Percentiles rank a stretch among this genome's conserved stretches.
Conservation (phyloP, 2,113 vertebrate genomes). For the Marmota monax region DNA sequence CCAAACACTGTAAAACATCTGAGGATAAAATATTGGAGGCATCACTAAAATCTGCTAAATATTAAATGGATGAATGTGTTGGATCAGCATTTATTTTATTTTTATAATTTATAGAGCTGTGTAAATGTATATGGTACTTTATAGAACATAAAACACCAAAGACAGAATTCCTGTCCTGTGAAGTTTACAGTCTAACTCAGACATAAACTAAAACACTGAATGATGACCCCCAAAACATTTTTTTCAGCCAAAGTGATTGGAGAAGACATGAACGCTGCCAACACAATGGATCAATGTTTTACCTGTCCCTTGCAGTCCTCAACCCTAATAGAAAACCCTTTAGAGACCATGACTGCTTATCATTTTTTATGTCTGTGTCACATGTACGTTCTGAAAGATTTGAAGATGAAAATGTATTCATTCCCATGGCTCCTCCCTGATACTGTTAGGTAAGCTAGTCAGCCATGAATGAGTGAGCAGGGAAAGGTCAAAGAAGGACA, state of each 20-base stretch:
- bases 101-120: slow-evolving; percentile 69
- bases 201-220: slow-evolving; percentile 68
- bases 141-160: slow-evolving; percentile 75
- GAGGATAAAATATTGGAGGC: slow-evolving; percentile 70
- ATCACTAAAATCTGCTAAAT: slow-evolving; percentile 79
- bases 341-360: background rate
- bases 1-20: slow-evolving; percentile 72
- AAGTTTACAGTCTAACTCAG: slow-evolving; percentile 69
- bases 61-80: slow-evolving; percentile 78
- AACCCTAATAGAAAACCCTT: background rate
- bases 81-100: slow-evolving; percentile 77
- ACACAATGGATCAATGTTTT: background rate
- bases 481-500: too few relatives aligned
- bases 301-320: background rate
- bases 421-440: background rate
- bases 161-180: slow-evolving; percentile 67
- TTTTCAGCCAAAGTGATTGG: slow-evolving; percentile 18
- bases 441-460: too few relatives aligned
- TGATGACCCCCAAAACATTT: slow-evolving; percentile 55
- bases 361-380: background rate
- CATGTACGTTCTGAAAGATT: background rate
- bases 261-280: background rate
- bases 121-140: slow-evolving; percentile 60
- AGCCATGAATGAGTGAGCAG: too few relatives aligned
- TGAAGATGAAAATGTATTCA: background rate